Evolutionary conservation across 2,797 vertebrate species (phyloP).

Genomic region (Delichon dasypus): DNA sequence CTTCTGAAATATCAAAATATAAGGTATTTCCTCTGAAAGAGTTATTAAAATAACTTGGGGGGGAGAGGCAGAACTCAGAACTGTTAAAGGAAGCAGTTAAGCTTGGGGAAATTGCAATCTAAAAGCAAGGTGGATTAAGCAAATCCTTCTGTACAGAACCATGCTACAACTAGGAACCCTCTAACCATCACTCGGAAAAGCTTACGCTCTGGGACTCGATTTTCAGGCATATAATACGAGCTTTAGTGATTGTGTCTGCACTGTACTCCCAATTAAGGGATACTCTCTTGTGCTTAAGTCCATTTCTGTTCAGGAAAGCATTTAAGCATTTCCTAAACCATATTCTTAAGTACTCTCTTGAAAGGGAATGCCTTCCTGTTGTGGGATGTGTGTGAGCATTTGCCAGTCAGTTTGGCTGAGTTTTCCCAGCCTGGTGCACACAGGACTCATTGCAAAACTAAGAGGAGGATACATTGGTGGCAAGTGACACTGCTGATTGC

Average conservation of each 20-base stretch:
- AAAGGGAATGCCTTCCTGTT: background rate
- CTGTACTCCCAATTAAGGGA: constrained; percentile 47
- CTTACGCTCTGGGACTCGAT: constrained; percentile 56
- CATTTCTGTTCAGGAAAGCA: constrained; percentile 57
- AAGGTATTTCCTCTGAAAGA: constrained; percentile 44
- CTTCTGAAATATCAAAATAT: constrained; percentile 41
- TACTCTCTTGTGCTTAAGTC: constrained; percentile 52
- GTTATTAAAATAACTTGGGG: constrained; percentile 45
- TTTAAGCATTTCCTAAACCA: constrained; percentile 51
- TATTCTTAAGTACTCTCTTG: constrained; percentile 26
- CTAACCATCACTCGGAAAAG: constrained; percentile 57
- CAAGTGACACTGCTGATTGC: background rate
- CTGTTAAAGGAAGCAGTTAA: constrained; percentile 67
- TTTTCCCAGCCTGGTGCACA: background rate
- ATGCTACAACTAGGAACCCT: constrained; percentile 62
- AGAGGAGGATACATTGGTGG: background rate
- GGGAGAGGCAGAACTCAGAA: constrained; percentile 39
- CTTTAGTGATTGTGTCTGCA: constrained; percentile 60
- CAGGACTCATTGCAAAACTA: background rate
- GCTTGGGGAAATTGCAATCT: constrained; percentile 69
- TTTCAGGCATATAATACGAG: constrained; percentile 59
- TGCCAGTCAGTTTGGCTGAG: background rate
- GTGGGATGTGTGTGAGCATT: background rate
- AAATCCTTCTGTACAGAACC: constrained; percentile 70
- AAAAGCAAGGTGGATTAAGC: constrained; percentile 69